Percentiles rank a stretch among this genome's conserved stretches.
Conservation (phyloP, 1,140 invertebrate species). For the Brachystomella parvula region DNA sequence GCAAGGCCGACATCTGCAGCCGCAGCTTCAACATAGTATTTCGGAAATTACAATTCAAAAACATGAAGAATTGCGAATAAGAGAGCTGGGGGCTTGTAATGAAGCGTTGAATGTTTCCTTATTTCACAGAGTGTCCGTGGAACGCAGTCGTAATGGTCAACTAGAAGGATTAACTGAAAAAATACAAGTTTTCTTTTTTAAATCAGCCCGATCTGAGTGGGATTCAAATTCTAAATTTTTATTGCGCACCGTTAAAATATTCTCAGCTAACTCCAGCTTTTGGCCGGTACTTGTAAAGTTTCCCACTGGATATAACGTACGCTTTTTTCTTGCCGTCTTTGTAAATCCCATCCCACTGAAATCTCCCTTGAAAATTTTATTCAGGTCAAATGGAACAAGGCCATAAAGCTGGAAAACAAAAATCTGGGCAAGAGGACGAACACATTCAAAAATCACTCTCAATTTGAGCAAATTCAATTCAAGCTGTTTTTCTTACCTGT, state of each 20-base stretch:
- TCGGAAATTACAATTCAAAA: not conserved
- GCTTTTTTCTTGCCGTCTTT: not conserved
- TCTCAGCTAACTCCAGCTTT: not conserved
- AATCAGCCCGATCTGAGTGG: not conserved
- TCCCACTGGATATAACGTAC: not conserved
- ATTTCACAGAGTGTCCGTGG: not conserved
- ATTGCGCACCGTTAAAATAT: not conserved
- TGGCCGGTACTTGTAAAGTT: not conserved
- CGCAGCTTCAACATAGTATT: too few relatives aligned
- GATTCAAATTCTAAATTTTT: not conserved
- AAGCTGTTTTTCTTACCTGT: not conserved
- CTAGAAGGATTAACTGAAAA: not conserved
- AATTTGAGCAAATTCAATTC: not conserved
- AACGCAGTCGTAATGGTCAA: conserved; percentile 6
- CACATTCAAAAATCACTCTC: too few relatives aligned
- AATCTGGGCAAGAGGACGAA: too few relatives aligned
- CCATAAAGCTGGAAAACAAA: conserved; percentile 1
- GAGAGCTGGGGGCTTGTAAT: conserved; percentile 4
- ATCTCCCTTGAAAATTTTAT: conserved; percentile 2
- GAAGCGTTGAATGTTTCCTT: not conserved
- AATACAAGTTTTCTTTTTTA: not conserved
- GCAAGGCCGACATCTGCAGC: too few relatives aligned
- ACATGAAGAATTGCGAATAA: not conserved
- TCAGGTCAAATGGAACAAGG: not conserved
- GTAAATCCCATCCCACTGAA: conserved; percentile 6